phyloP scores from a whole-genome alignment of 2,797 vertebrate species.

The Sciurus carolinensis region DNA sequence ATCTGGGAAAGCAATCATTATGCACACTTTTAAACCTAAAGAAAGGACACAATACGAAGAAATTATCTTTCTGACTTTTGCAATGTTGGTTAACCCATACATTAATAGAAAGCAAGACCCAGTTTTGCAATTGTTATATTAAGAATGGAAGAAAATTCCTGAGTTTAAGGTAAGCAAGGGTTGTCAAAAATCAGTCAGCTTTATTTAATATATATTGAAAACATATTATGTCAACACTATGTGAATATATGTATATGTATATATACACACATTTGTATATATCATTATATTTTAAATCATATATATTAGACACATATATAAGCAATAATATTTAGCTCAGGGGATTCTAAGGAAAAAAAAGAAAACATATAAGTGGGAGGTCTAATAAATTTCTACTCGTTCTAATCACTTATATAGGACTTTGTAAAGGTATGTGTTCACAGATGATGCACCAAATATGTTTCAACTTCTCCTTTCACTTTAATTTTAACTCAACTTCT shows the following conservation, averaged over 20 bases:
- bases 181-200: neutral
- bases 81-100: neutral
- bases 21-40: neutral
- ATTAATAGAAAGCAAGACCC: neutral
- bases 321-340: neutral
- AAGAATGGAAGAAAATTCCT: neutral
- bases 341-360: neutral
- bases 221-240: too few relatives aligned
- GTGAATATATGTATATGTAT: too few relatives aligned
- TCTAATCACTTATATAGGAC: neutral
- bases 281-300: neutral
- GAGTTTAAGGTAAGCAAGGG: neutral
- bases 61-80: neutral
- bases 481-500: neutral
- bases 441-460: neutral
- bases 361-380: accelerated
- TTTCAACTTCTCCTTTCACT: neutral
- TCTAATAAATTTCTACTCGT: neutral
- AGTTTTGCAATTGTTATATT: neutral
- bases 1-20: neutral
- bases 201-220: neutral
- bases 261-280: too few relatives aligned
- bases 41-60: neutral
- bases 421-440: neutral
- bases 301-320: neutral